phyloP scores from a whole-genome alignment of 1,140 invertebrate genomes.

The Ctenoplectra terminalis region DNA sequence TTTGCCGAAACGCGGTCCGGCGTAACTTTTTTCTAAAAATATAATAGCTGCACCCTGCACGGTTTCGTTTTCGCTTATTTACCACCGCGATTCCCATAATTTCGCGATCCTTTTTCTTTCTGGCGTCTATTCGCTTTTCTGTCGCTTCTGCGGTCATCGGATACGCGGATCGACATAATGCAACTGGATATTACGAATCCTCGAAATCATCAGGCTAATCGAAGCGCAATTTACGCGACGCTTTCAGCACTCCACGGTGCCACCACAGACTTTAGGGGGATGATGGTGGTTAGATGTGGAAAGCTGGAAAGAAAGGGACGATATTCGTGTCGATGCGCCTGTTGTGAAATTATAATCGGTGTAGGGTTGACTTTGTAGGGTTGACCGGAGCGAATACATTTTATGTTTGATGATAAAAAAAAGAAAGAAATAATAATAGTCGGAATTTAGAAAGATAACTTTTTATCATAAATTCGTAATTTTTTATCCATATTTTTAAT shows the following conservation, averaged over 20 bases:
- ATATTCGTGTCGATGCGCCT: neutral
- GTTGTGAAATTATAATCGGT: too few relatives aligned
- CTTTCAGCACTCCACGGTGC: neutral
- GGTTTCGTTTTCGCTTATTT: neutral
- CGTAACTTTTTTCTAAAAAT: conserved; percentile 25
- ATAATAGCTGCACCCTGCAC: neutral
- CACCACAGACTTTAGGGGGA: neutral
- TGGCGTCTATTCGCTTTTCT: neutral
- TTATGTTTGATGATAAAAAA: too few relatives aligned
- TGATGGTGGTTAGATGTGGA: neutral
- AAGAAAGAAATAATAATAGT: too few relatives aligned
- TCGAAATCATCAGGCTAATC: neutral
- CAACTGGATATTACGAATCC: conserved; percentile 3
- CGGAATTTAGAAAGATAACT: too few relatives aligned
- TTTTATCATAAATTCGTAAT: too few relatives aligned
- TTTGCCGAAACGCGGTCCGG: conserved; percentile 24
- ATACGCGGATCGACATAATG: neutral
- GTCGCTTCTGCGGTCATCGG: conserved; percentile 5
- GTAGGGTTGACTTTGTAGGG: too few relatives aligned
- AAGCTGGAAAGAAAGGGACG: neutral
- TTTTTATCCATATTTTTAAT: too few relatives aligned
- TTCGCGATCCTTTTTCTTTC: neutral
- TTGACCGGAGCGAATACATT: too few relatives aligned
- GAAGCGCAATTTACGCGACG: neutral
- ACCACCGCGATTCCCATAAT: neutral